Percentiles rank a stretch among this genome's conserved stretches.
Evolutionary conservation across 1,140 invertebrate species (phyloP).

Genomic region (Drosophila persimilis): DNA sequence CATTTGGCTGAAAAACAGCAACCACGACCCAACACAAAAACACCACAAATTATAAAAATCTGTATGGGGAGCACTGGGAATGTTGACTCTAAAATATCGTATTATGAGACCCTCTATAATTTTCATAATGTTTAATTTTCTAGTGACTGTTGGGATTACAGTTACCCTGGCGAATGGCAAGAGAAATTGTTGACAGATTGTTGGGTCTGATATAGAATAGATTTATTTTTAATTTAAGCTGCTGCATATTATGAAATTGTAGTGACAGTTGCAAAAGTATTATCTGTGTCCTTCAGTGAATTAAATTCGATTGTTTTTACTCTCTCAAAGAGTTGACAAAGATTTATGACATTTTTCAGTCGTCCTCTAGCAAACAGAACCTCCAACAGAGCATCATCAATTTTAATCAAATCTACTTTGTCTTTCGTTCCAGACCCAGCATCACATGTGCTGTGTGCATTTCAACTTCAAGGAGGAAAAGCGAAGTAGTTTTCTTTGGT

Average conservation of each 20-base stretch:
- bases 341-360: constrained; percentile 41
- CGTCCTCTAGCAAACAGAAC: constrained; percentile 29
- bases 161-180: too few relatives aligned
- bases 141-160: too few relatives aligned
- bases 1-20: constrained; percentile 6
- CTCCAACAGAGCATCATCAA: constrained; percentile 31
- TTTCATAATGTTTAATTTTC: background rate
- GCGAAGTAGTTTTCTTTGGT: background rate
- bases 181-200: too few relatives aligned
- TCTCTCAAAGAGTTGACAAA: constrained; percentile 24
- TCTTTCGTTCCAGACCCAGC: background rate
- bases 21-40: background rate
- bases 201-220: too few relatives aligned
- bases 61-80: too few relatives aligned
- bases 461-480: background rate
- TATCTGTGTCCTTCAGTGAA: constrained; percentile 19
- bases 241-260: background rate
- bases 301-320: constrained; percentile 31
- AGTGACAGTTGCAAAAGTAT: background rate
- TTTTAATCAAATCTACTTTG: constrained; percentile 43
- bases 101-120: background rate
- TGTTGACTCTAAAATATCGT: background rate
- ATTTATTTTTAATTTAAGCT: background rate
- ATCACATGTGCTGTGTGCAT: constrained; percentile 29
- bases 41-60: background rate